These are phyloP conservation scores for Chanos chanos DNA, from an alignment of 2,797 vertebrate genomes.

Conservation along the genomic window DNA sequence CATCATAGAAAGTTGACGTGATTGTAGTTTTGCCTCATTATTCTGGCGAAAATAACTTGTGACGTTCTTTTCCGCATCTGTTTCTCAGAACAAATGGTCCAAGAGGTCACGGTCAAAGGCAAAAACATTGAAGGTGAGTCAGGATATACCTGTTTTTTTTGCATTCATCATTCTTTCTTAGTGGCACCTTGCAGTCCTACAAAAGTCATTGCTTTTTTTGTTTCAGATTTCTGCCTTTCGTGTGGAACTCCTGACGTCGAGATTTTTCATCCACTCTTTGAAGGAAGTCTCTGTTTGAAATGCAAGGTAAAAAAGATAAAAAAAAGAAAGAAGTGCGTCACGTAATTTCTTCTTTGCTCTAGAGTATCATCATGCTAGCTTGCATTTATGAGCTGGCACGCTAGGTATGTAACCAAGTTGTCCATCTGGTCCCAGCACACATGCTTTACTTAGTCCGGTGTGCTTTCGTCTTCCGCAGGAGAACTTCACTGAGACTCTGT, in stretches of 20 bases:
- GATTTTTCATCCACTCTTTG: slow-evolving; percentile 70
- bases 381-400: no score
- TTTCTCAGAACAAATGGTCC: slow-evolving; percentile 58
- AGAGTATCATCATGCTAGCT: no score
- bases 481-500: slow-evolving; percentile 74
- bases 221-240: slow-evolving; percentile 72
- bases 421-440: no score
- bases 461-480: no score
- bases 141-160: background rate
- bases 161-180: background rate
- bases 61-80: slow-evolving; percentile 13
- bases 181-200: no score
- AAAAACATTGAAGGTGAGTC: slow-evolving; percentile 63
- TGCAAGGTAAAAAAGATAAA: slow-evolving; percentile 83
- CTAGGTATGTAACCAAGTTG: no score
- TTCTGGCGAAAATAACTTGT: background rate
- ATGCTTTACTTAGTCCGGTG: no score
- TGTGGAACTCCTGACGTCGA: slow-evolving; percentile 61
- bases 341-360: no score
- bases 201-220: slow-evolving; percentile 12
- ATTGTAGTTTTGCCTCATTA: background rate
- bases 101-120: slow-evolving; percentile 50
- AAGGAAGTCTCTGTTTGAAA: slow-evolving; percentile 70
- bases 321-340: no score
- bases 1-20: background rate